phyloP scores from a whole-genome alignment of 2,888 invertebrate genomes.

The Bhutanitis thaidina region DNA sequence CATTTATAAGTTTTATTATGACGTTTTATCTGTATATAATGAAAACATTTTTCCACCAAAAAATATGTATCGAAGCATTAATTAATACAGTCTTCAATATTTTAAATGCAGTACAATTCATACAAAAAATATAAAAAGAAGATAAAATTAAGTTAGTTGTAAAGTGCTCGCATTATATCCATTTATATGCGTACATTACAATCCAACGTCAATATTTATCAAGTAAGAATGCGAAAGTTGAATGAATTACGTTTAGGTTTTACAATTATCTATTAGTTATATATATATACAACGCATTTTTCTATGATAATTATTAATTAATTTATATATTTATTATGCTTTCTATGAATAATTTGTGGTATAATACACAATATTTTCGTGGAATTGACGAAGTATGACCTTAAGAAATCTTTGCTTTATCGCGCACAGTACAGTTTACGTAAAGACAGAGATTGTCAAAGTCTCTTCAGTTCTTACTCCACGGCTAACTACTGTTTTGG shows the following conservation, averaged over 20 bases:
- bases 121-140: no score
- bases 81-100: no score
- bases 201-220: neutral
- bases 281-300: conserved; percentile 2
- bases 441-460: conserved; percentile 40
- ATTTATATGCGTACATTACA: no score
- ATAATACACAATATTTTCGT: conserved; percentile 62
- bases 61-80: no score
- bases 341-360: conserved; percentile 60
- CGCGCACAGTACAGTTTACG: no score
- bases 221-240: neutral
- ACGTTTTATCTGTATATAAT: no score
- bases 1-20: no score
- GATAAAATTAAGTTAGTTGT: no score
- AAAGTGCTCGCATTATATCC: no score
- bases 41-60: no score
- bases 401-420: conserved; percentile 31
- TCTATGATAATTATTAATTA: neutral
- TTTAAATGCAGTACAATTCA: no score
- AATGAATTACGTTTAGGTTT: neutral
- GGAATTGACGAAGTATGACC: conserved; percentile 36
- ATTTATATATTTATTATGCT: conserved; percentile 25
- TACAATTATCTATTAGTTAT: neutral
- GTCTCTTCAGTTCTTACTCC: conserved; percentile 39
- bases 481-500: conserved; percentile 75